Conservation (phyloP, 2,113 vertebrate species). For the Serilophus lunatus region DNA sequence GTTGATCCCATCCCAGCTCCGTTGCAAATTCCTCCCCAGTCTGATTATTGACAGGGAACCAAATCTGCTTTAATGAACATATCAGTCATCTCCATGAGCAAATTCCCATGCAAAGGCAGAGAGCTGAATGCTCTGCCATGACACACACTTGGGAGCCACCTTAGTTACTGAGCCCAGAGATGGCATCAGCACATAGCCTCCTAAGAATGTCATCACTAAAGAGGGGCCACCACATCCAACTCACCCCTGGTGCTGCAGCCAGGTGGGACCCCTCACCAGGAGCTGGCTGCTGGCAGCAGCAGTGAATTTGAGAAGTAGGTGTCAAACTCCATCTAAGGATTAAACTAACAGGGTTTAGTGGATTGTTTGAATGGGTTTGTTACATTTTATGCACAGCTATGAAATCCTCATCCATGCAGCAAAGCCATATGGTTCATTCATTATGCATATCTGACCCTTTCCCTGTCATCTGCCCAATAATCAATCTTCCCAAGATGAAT, state of each 20-base stretch:
- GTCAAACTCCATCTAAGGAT: not conserved
- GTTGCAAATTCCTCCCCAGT: not conserved
- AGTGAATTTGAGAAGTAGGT: not conserved
- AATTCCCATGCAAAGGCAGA: accelerated
- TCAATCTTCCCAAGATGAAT: not conserved
- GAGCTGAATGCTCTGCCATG: not conserved
- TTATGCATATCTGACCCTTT: slow-evolving; percentile 31
- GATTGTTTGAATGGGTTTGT: not conserved
- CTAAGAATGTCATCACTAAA: not conserved
- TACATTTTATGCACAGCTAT: not conserved
- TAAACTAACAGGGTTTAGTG: not conserved
- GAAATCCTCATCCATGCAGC: not conserved
- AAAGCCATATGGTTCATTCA: slow-evolving; percentile 34
- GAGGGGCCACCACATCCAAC: not conserved
- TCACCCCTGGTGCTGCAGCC: not conserved
- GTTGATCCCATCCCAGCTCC: not conserved
- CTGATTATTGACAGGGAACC: not conserved
- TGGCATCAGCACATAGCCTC: not conserved
- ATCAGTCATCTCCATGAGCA: not conserved
- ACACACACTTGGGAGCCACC: accelerated
- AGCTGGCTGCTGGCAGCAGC: not conserved
- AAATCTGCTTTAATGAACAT: not conserved
- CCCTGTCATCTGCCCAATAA: slow-evolving; percentile 20
- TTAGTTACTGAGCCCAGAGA: accelerated
- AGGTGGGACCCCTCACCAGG: not conserved